phyloP scores from a whole-genome alignment of 2,113 vertebrate species.

The Dicerorhinus sumatrensis region DNA sequence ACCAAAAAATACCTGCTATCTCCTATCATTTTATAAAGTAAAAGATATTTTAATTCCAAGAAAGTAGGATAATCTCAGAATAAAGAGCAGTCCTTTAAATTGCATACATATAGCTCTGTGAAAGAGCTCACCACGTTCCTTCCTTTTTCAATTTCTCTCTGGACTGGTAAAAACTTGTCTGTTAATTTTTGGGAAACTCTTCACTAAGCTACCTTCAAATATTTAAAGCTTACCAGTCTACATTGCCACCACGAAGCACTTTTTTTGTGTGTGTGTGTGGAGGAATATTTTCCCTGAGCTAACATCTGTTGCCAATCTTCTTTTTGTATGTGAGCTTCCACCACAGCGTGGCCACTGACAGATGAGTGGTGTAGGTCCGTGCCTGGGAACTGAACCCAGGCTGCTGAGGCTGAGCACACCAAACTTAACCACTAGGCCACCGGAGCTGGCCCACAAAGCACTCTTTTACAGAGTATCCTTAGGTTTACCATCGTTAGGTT shows the following conservation, averaged over 20 bases:
- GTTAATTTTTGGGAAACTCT: slow-evolving; percentile 1
- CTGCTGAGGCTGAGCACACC: no score
- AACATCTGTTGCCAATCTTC: no score
- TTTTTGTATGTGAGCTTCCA: no score
- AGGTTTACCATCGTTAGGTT: not conserved
- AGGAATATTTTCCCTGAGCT: no score
- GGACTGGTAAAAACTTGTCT: not conserved
- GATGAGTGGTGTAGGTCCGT: no score
- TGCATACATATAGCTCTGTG: not conserved
- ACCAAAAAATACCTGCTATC: not conserved
- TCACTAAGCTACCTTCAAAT: not conserved
- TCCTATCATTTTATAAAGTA: slow-evolving; percentile 15
- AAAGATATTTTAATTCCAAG: slow-evolving; percentile 18
- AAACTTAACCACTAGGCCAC: no score
- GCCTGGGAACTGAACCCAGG: no score
- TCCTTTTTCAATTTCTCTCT: not conserved
- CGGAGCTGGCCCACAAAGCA: not conserved
- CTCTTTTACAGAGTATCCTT: not conserved
- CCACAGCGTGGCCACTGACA: no score
- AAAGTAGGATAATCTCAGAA: slow-evolving; percentile 4
- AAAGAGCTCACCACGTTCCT: not conserved
- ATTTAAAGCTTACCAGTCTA: not conserved
- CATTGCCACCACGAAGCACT: not conserved
- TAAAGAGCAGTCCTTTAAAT: not conserved
- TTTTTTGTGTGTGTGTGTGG: not conserved